Percentiles rank a stretch among this genome's conserved stretches.
Conservation (phyloP, 2,113 vertebrate genomes). For the Spea bombifrons region DNA sequence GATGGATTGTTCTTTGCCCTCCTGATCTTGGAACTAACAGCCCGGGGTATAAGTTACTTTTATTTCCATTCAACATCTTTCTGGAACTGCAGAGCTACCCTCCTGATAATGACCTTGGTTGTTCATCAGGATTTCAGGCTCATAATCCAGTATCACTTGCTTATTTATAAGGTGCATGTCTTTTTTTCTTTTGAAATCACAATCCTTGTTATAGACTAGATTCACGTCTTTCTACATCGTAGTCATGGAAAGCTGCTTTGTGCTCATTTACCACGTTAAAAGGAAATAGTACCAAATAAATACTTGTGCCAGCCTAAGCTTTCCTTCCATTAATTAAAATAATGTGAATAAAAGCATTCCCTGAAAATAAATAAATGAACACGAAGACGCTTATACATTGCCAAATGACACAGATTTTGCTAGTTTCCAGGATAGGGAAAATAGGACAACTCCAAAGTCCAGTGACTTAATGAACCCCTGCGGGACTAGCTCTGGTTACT, state of each 20-base stretch:
- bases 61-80: too few species aligned
- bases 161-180: not conserved
- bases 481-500: slow-evolving; percentile 67
- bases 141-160: not conserved
- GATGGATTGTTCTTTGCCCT: too few species aligned
- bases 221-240: not conserved
- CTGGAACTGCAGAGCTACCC: not conserved
- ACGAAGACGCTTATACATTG: not conserved
- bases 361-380: slow-evolving; percentile 15
- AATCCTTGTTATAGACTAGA: not conserved
- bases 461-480: slow-evolving; percentile 77
- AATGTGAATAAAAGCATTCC: slow-evolving; percentile 1
- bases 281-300: not conserved
- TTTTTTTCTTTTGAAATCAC: not conserved
- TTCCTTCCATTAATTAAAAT: slow-evolving; percentile 3
- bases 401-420: slow-evolving; percentile 13
- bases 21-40: too few species aligned
- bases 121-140: not conserved
- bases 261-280: not conserved
- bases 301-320: not conserved
- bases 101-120: not conserved
- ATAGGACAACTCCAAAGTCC: slow-evolving; percentile 66
- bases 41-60: too few species aligned
- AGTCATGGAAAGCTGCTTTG: slow-evolving; percentile 5
- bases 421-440: slow-evolving; percentile 66